These are phyloP conservation scores for Caenorhabditis angaria DNA, from an alignment of 2,888 invertebrate genomes.

Conservation along the genomic window DNA sequence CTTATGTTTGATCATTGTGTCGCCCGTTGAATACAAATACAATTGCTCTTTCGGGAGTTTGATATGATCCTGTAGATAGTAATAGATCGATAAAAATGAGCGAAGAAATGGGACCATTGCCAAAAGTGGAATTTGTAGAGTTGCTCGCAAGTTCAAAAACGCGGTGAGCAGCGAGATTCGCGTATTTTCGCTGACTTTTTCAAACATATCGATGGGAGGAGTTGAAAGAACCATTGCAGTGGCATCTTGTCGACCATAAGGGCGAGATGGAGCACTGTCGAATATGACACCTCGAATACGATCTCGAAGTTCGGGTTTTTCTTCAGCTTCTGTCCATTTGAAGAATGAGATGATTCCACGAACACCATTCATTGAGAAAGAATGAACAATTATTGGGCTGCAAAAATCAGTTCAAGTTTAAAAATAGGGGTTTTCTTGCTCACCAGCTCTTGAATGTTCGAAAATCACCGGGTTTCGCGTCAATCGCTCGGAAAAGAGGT, in stretches of 20 bases:
- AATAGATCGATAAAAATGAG: constrained; percentile 48
- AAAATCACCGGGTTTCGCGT: constrained; percentile 50
- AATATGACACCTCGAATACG: constrained; percentile 51
- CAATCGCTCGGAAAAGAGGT: constrained; percentile 44
- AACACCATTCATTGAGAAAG: constrained; percentile 54
- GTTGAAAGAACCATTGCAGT: constrained; percentile 51
- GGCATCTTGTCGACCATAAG: constrained; percentile 46
- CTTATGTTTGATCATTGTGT: constrained; percentile 50
- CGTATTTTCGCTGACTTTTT: constrained; percentile 31
- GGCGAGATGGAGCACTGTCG: constrained; percentile 50
- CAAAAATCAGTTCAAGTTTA: constrained; percentile 11
- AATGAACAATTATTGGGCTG: constrained; percentile 51
- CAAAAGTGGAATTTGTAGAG: constrained; percentile 40
- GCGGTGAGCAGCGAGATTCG: constrained; percentile 19
- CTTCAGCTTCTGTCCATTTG: constrained; percentile 55
- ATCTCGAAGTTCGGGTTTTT: constrained; percentile 41
- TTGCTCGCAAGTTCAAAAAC: constrained; percentile 28
- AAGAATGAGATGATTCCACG: constrained; percentile 51
- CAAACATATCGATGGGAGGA: constrained; percentile 43
- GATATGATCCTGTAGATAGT: constrained; percentile 44
- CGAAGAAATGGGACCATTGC: constrained; percentile 44
- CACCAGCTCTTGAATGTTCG: constrained; percentile 40
- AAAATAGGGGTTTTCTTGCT: no score
- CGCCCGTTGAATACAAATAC: constrained; percentile 45
- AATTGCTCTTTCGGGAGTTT: constrained; percentile 43